Evolutionary conservation across 64 coral and sea anemone genomes (phyloP).

Genomic region (Porites australiensis): DNA sequence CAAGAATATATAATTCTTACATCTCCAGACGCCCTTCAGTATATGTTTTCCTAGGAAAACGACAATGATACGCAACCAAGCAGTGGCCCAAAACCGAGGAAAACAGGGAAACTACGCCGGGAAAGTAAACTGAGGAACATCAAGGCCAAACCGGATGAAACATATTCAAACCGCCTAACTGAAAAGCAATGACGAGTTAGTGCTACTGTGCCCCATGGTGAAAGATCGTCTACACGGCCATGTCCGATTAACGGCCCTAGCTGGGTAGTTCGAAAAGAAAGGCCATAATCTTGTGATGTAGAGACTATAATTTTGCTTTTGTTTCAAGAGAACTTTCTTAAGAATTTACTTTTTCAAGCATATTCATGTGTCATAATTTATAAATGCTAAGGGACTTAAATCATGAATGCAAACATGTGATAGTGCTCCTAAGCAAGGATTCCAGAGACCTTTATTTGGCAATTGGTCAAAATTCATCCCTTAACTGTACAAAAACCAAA

Average conservation of each 20-base stretch:
- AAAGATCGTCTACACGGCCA: background rate
- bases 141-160: background rate
- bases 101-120: background rate
- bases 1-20: background rate
- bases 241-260: background rate
- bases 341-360: no score
- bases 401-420: no score
- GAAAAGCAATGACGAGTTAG: background rate
- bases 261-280: background rate
- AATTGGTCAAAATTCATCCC: no score
- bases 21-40: background rate
- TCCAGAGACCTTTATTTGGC: no score
- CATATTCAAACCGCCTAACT: background rate
- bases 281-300: no score
- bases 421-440: no score
- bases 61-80: background rate
- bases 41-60: conserved; percentile 11
- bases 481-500: no score
- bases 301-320: no score
- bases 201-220: background rate
- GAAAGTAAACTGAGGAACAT: background rate
- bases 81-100: background rate
- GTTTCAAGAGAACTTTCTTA: no score
- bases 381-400: no score
- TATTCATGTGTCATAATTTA: no score